Evolutionary conservation across 2,888 invertebrate genomes (phyloP).

Genomic region (Cristatella mucedo): DNA sequence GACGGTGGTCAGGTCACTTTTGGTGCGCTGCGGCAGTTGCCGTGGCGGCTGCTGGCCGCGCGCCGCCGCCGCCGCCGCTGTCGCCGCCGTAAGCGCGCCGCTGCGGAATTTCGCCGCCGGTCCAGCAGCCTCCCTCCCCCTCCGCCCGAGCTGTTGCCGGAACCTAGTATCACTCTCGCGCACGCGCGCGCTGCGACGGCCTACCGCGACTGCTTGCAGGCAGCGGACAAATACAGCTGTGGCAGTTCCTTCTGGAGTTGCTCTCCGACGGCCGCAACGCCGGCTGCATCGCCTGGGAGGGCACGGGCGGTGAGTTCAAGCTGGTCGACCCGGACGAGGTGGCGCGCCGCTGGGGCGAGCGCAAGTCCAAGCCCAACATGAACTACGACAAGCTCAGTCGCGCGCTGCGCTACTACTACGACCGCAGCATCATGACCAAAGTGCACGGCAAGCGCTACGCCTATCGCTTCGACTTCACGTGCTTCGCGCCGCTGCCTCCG

Average conservation of each 20-base stretch:
- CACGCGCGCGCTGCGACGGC: no score
- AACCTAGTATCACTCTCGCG: no score
- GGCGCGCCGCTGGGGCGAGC: conserved; percentile 79
- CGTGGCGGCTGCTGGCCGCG: no score
- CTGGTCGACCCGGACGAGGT: conserved; percentile 88
- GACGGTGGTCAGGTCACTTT: no score
- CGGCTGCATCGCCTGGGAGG: conserved; percentile 89
- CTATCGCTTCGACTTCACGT: conserved; percentile 90
- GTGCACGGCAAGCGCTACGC: conserved; percentile 91
- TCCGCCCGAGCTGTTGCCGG: no score
- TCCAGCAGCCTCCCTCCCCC: no score
- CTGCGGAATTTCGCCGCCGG: no score
- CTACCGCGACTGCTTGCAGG: no score
- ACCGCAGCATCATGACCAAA: conserved; percentile 96
- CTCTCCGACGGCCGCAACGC: conserved; percentile 71
- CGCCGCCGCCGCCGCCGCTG: no score
- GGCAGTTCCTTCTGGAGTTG: conserved; percentile 94
- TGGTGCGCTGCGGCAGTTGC: no score
- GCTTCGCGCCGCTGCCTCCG: conserved; percentile 69
- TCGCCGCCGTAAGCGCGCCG: no score
- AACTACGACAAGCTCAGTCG: conserved; percentile 91
- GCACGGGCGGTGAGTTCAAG: conserved; percentile 85
- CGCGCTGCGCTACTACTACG: conserved; percentile 86
- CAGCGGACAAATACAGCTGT: conserved; percentile 85
- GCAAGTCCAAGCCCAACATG: conserved; percentile 93